Evolutionary conservation across 2,113 vertebrate species (phyloP), one percentile per base, ranked within the genome.

Genomic region (Psammodynastes pulverulentus): DNA sequence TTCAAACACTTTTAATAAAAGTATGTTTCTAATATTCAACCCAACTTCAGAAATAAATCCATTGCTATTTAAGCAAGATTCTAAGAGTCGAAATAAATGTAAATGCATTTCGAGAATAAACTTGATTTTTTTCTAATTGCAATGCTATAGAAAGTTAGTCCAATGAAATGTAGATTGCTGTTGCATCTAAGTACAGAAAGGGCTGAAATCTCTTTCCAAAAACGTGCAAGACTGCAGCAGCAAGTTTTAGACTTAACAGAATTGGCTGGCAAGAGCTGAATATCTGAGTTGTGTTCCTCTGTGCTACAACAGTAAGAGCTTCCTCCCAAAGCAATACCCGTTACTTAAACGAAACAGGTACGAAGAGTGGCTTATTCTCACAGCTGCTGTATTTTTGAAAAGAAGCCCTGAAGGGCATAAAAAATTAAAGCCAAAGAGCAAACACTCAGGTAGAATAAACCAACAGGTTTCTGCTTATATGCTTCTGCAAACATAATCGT

Each of bases 21-120:
- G 94, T 92, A 94, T 95, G 95, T 95, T 96, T 96, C 96, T 96
- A 95, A 94, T 95, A 86, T 92, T 95, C 96, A 96, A 91, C 96
- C 91, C 94, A 89, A 90, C 0, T 49, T 95, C 95, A 91, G 94
- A 94, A 96, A 94, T 94, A 96, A 94, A 93, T 91, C 93, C 95
- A 54, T 72, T 15, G 39, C 48, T 91, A 17, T 10, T 1, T 48
- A 91, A 91, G 29, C 54, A 91, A 21, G 79, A 54, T 85, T 29
- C 26, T 46, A 51, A 88, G 34, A 88, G 24, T 21, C 46, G 26
- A 79, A n/a, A 29, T 67, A 15, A 29, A 48, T 46, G 46, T 79
- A 23, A 23, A 10, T 54, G 52, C 10, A 34, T 23, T 53, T 34
- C n/a, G 39, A 51, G 49, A 9, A 52, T 29, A 34, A 21, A 51